These are phyloP conservation scores for Thalassarche chlororhynchos DNA, from an alignment of 2,113 vertebrate genomes.

Conservation along the genomic window DNA sequence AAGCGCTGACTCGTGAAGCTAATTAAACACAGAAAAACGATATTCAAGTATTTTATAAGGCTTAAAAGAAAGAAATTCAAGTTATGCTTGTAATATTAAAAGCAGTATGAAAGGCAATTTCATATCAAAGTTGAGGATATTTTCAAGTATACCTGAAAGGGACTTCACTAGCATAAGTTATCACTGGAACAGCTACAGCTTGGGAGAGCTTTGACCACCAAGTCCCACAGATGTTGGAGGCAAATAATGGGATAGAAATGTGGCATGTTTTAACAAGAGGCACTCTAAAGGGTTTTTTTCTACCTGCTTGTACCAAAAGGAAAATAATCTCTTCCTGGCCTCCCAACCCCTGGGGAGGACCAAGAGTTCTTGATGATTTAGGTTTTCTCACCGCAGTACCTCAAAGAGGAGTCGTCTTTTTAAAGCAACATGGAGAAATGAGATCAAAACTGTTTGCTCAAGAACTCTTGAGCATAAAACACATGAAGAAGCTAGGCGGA, in stretches of 20 bases:
- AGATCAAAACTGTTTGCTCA: not conserved
- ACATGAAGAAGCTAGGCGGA: not conserved
- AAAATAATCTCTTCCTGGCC: not conserved
- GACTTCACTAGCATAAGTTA: not conserved
- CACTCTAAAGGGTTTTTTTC: not conserved
- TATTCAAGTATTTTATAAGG: not conserved
- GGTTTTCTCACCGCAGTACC: not conserved
- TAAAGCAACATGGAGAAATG: not conserved
- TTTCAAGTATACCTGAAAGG: not conserved
- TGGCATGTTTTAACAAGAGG: not conserved
- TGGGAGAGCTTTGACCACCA: not conserved
- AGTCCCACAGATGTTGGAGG: not conserved
- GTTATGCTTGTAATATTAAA: not conserved
- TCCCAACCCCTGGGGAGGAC: not conserved
- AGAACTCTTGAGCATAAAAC: not conserved
- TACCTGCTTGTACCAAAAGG: not conserved
- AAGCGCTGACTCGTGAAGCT: constrained; percentile 6
- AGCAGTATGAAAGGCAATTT: not conserved
- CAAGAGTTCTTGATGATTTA: not conserved
- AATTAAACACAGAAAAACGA: constrained; percentile 27
- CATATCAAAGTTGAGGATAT: not conserved
- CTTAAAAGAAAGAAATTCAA: not conserved
- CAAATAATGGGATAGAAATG: not conserved
- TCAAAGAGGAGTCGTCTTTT: not conserved
- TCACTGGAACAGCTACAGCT: not conserved